A percentile compares a stretch with the other conserved stretches of the same genome.
These are phyloP conservation scores for Heloderma charlesbogerti DNA, from an alignment of 2,113 vertebrate genomes.

Conservation along the genomic window DNA sequence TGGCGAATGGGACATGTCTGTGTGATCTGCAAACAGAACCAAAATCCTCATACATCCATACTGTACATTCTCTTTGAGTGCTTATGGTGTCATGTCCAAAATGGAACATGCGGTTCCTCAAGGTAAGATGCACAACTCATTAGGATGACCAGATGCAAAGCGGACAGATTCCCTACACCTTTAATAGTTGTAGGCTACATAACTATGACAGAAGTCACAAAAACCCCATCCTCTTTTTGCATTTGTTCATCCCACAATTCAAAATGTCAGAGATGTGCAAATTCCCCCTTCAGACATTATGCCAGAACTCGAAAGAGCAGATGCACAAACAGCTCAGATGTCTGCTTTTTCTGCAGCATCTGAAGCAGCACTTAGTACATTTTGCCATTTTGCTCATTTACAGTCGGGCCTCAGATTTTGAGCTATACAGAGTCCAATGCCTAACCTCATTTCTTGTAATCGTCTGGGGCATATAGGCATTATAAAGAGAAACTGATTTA, in stretches of 20 bases:
- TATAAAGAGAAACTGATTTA: conserved; percentile 52
- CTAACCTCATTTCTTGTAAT: conserved; percentile 26
- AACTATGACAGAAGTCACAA: not conserved
- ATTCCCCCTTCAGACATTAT: not conserved
- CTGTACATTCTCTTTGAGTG: not conserved
- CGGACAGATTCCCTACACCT: not conserved
- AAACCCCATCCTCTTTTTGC: not conserved
- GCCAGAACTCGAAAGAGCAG: not conserved
- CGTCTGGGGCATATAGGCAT: conserved; percentile 59
- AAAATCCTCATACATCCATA: too few relatives aligned
- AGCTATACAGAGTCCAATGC: not conserved
- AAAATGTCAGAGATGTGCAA: not conserved
- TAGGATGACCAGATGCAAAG: not conserved
- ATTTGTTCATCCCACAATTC: not conserved
- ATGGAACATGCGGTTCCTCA: not conserved
- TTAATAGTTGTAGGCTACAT: not conserved
- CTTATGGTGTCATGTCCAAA: not conserved
- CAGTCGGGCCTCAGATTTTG: not conserved
- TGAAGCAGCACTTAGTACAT: not conserved
- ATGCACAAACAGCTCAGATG: not conserved
- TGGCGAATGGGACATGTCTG: too few relatives aligned
- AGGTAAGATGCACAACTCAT: not conserved
- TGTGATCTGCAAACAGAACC: too few relatives aligned
- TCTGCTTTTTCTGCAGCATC: not conserved
- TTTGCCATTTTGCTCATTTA: not conserved